Evolutionary conservation across 2,113 vertebrate genomes (phyloP).

Genomic region (Menura novaehollandiae): DNA sequence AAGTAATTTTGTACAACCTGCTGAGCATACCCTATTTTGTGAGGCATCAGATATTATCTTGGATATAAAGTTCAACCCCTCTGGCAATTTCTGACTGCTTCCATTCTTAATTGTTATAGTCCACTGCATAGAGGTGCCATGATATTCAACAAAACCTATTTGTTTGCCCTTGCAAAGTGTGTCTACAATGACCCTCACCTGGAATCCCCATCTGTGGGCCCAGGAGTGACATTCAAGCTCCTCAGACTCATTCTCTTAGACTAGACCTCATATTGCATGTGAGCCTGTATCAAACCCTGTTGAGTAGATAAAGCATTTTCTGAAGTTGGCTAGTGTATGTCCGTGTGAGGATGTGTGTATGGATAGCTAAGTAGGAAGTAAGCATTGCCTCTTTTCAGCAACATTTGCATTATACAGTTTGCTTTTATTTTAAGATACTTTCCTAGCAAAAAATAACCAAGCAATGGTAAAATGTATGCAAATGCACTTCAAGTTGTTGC

Average conservation of each 20-base stretch:
- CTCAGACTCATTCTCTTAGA: neutral
- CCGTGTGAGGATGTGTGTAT: neutral
- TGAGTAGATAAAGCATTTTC: neutral
- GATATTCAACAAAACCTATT: neutral
- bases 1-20: neutral
- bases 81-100: neutral
- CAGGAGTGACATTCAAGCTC: neutral
- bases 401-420: accelerated
- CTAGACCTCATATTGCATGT: neutral
- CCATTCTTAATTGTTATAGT: neutral
- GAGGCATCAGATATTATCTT: neutral
- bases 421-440: neutral
- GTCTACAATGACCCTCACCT: neutral
- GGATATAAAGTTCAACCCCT: neutral
- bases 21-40: neutral
- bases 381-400: neutral
- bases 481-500: neutral
- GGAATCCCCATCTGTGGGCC: accelerated
- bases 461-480: neutral
- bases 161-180: neutral
- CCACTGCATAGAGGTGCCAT: neutral
- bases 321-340: neutral
- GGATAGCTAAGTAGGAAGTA: neutral
- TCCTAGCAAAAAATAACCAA: neutral
- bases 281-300: neutral